Evolutionary conservation across 2,888 invertebrate genomes (phyloP), one percentile per base, ranked within the genome.

Genomic region (Diplolepis rosae): DNA sequence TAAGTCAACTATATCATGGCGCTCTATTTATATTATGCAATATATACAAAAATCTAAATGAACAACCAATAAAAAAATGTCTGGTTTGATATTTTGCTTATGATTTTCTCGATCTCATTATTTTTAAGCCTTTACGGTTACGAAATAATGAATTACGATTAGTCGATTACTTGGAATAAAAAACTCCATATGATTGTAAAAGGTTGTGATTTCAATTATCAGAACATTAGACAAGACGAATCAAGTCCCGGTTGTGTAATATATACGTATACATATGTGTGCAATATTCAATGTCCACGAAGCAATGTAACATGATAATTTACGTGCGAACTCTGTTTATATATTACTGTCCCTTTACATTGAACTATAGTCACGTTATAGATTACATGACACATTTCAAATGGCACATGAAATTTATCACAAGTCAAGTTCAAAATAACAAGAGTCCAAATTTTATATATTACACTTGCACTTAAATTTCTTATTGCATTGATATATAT

Each of bases 221-320:
- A 61, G 61, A 61, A 39, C 61, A 24, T 61, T 61, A 50, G 24
- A 32, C 18, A 24, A 4, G 39, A 39, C 35, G 35, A 24, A 24
- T 35, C 39, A 61, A 9, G 39, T 61, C 50, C 24, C 1, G 24
- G n/a, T 61, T n/a, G 22, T n/a, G 22, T 24, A 22, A 22, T 39
- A 56, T 32, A 32, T 35, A 56, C 22, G 11, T 35, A 56, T 32
- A 30, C 18, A 70, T 66, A 35, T 68, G 65, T 73, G 68, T 68
- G 48, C 68, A 68, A 70, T 70, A 67, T 70, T 50, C 30, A 70
- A 32, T 70, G 51, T 68, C 51, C 71, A 52, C 52, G 52, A 51
- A 30, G 39, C 71, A 18, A 15, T 70, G 48, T 66, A 32, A 30
- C 48, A 11, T 22, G 18, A 18, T 67, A 39, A 61, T 71, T 65